A percentile compares a stretch with the other conserved stretches of the same genome.
Evolutionary conservation across 2,113 vertebrate species (phyloP).

Genomic region (Dromiciops gliroides): DNA sequence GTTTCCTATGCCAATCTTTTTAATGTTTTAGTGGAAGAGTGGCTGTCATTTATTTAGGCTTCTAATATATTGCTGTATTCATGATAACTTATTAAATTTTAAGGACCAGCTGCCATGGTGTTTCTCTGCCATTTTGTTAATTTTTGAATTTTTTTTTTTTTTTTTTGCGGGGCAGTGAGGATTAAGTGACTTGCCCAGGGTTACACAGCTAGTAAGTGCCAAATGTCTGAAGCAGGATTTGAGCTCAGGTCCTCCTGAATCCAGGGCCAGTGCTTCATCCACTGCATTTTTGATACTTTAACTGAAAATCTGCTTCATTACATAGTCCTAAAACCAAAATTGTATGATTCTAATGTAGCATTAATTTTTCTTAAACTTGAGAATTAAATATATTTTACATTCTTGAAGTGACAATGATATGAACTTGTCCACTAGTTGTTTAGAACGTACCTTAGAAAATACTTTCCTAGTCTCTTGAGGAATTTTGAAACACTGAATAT

Average conservation of each 20-base stretch:
- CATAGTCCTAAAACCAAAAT: not conserved
- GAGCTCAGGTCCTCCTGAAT: no score
- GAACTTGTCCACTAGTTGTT: slow-evolving; percentile 8
- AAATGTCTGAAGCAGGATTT: no score
- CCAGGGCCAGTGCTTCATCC: no score
- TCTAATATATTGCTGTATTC: not conserved
- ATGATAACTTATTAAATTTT: slow-evolving; percentile 21
- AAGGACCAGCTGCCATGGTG: not conserved
- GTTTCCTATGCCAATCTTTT: not conserved
- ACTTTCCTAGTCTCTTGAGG: slow-evolving; percentile 9
- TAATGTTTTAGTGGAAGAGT: not conserved
- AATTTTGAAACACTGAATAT: not conserved
- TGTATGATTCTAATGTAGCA: not conserved
- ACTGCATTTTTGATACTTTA: slow-evolving; percentile 8
- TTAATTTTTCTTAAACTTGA: slow-evolving; percentile 5
- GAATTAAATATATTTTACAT: not conserved
- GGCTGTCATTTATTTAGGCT: not conserved
- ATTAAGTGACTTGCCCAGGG: no score
- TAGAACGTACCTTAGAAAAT: not conserved
- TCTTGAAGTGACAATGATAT: not conserved
- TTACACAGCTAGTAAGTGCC: no score
- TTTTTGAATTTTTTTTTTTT: no score
- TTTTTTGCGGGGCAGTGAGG: no score
- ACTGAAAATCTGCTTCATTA: not conserved
- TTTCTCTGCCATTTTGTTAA: not conserved